These are phyloP conservation scores for Chrysina gloriosa DNA, from an alignment of 2,888 invertebrate genomes.

Conservation along the genomic window DNA sequence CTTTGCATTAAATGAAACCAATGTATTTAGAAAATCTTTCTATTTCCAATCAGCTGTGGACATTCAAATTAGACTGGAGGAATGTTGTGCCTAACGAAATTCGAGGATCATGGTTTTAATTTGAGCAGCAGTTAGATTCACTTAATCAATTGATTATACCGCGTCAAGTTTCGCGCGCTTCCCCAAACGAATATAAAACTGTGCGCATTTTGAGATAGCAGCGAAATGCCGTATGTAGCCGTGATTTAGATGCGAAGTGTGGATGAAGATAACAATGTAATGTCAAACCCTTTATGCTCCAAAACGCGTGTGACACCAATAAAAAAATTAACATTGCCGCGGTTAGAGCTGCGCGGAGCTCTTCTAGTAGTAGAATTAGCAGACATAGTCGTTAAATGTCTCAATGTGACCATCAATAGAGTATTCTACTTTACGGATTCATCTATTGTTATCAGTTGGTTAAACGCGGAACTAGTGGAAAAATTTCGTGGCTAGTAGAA, in stretches of 20 bases:
- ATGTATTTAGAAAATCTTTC: too few species aligned
- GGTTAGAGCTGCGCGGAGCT: constrained; percentile 12
- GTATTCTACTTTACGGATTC: neutral
- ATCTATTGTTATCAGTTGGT: constrained; percentile 8
- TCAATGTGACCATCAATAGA: neutral
- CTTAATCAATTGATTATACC: neutral
- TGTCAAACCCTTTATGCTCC: neutral
- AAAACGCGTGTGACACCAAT: constrained; percentile 17
- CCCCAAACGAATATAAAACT: constrained; percentile 1
- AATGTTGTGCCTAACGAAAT: neutral
- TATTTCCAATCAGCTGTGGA: constrained; percentile 7
- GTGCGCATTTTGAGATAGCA: constrained; percentile 11
- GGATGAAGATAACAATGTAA: neutral
- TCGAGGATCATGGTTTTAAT: neutral
- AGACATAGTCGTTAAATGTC: neutral
- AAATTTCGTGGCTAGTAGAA: constrained; percentile 1
- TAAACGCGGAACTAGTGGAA: constrained; percentile 9
- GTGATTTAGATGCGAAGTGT: constrained; percentile 4
- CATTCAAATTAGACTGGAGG: constrained; percentile 2
- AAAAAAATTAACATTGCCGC: constrained; percentile 10
- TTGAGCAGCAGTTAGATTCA: constrained; percentile 4
- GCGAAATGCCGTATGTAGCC: constrained; percentile 15
- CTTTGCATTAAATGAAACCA: too few species aligned
- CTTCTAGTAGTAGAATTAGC: constrained; percentile 2
- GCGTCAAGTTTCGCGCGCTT: neutral